A percentile compares a stretch with the other conserved stretches of the same genome.
phyloP scores from a whole-genome alignment of 2,113 vertebrate genomes.

The Steatornis caripensis region DNA sequence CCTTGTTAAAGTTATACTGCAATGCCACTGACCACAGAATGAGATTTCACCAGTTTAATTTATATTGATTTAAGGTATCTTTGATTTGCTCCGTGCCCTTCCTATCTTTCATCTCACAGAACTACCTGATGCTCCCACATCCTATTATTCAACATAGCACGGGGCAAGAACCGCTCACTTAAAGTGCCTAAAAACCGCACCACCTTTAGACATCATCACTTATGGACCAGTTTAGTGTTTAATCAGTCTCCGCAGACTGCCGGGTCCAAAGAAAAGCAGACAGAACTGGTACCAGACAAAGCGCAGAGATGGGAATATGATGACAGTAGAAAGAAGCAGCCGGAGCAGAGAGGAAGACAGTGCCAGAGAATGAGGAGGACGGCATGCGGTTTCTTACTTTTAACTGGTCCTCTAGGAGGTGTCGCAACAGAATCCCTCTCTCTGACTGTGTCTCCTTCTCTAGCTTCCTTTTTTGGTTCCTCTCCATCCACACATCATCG shows the following conservation, averaged over 20 bases:
- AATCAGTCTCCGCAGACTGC: neutral
- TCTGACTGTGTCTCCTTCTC: conserved; percentile 63
- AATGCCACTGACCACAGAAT: neutral
- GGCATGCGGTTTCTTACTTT: conserved; percentile 73
- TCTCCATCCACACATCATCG: conserved; percentile 87
- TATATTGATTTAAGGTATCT: neutral
- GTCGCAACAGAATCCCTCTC: conserved; percentile 44
- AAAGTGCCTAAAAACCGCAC: neutral
- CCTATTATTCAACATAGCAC: neutral
- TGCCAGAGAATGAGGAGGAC: neutral
- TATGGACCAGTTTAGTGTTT: neutral
- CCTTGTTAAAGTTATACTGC: neutral
- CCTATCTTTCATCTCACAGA: neutral
- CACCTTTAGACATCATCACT: neutral
- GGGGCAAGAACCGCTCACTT: neutral
- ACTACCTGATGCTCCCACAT: neutral
- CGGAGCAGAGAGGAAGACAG: neutral
- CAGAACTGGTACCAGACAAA: neutral
- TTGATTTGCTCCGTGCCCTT: neutral
- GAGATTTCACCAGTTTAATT: neutral
- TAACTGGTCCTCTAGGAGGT: conserved; percentile 45
- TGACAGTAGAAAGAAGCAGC: conserved; percentile 10
- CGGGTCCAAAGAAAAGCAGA: neutral
- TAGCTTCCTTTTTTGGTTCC: conserved; percentile 73
- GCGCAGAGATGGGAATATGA: neutral